Conservation (phyloP, 2,113 vertebrate species). For the Falcunculus frontatus region DNA sequence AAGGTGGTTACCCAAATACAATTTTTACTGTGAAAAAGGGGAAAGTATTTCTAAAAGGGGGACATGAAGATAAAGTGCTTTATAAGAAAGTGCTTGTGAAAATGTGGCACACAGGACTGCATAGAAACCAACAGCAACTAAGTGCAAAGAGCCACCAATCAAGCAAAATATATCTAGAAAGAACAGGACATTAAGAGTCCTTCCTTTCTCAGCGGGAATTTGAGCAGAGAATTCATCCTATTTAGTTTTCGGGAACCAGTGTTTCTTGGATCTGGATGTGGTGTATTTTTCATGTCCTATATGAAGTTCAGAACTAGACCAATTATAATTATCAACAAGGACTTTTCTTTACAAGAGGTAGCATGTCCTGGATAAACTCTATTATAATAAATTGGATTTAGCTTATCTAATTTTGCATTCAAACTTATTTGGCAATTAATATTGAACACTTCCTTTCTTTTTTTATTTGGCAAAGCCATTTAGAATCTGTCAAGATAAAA, state of each 20-base stretch:
- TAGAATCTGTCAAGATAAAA: not conserved
- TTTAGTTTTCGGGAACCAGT: not conserved
- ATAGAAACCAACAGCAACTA: not conserved
- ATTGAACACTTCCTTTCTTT: not conserved
- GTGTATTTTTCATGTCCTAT: not conserved
- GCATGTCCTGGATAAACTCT: fast-evolving
- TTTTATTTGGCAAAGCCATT: not conserved
- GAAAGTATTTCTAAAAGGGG: not conserved
- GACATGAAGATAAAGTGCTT: not conserved
- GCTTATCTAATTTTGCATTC: not conserved
- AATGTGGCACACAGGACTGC: not conserved
- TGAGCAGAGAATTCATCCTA: not conserved
- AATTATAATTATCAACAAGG: not conserved
- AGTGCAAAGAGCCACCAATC: not conserved
- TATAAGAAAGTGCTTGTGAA: not conserved
- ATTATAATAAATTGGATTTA: not conserved
- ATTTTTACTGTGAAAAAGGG: not conserved
- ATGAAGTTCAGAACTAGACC: not conserved
- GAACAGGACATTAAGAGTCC: not conserved
- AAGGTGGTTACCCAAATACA: not conserved
- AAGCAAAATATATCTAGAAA: not conserved
- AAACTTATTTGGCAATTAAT: not conserved
- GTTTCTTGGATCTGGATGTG: not conserved
- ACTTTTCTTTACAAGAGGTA: not conserved
- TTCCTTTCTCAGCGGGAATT: not conserved